Percentiles rank a stretch among this genome's conserved stretches.
phyloP scores from a whole-genome alignment of 2,888 invertebrate species.

The Nebria salina region DNA sequence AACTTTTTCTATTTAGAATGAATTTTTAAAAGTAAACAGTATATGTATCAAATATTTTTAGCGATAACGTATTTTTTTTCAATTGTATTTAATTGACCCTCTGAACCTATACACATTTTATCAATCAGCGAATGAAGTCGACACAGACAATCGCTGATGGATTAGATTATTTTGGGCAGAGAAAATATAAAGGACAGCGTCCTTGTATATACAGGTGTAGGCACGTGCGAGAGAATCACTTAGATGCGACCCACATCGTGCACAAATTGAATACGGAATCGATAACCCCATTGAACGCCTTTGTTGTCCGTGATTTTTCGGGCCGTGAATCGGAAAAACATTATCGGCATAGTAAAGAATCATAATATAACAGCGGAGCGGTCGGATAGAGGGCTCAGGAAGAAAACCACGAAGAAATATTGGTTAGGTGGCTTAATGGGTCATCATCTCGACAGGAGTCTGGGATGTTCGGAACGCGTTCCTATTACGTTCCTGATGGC shows the following conservation, averaged over 20 bases:
- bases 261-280: not conserved
- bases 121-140: not conserved
- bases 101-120: not conserved
- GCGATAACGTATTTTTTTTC: too few species aligned
- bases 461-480: constrained; percentile 33
- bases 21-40: too few species aligned
- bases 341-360: constrained; percentile 48
- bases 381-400: constrained; percentile 16
- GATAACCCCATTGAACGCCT: not conserved
- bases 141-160: not conserved
- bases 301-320: constrained; percentile 9
- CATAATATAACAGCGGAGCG: constrained; percentile 34
- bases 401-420: constrained; percentile 29
- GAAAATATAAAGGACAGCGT: not conserved
- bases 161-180: not conserved
- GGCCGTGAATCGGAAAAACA: constrained; percentile 46
- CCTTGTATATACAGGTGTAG: not conserved
- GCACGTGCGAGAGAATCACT: not conserved
- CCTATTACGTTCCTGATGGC: constrained; percentile 47
- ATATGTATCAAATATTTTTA: too few species aligned
- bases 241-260: constrained; percentile 5
- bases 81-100: too few species aligned
- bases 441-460: constrained; percentile 41
- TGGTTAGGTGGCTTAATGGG: constrained; percentile 44
- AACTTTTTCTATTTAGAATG: too few species aligned